Evolutionary conservation across 2,797 vertebrate genomes (phyloP), one percentile per base, ranked within the genome.

Genomic region (Hypotaenidia philippensis): DNA sequence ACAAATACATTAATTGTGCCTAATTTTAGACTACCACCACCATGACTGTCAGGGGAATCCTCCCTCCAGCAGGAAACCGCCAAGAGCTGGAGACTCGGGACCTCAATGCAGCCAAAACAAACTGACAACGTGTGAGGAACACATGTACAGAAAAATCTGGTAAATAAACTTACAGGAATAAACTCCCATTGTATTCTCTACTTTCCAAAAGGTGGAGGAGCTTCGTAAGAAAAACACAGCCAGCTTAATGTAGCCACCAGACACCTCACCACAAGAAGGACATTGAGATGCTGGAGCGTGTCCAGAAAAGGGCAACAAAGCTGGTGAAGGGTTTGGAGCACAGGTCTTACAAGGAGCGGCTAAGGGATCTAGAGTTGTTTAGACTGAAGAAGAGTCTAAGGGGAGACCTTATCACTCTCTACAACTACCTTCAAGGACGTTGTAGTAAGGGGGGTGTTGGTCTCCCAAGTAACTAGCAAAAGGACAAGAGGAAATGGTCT

Each of bases 41-140:
- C 40, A 5, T 1, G 22, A 36, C 11, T 16, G 20, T 5, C 4
- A 1, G n/a, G 65, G 13, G 52, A 89, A 49, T 59, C 26, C 16
- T 69, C 34, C 29, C 17, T 60, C 49, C 3, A 3, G 7, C 23
- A 65, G 10, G 32, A 47, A 21, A 71, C 20, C 15, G 1, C 5
- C 4, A 57, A 49, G 16, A 49, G 22, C 3, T 0, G 7, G 36
- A 81, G 29, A 60, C 38, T 18, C 2, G 2, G 10, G 19, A 78
- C 26, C 40, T 13, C 34, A 25, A 1, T 0, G 2, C 0, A 0
- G 25, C 14, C 3, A 6, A 83, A 90, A 78, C 19, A 21, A 86
- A 56, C 25, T 29, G 25, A 50, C 40, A 87, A 40, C 1, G 10
- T 3, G 0, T 5, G 3, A 49, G 50, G 85, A 92, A 88, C 15